phyloP scores from a whole-genome alignment of 2,797 vertebrate genomes.

The Smutsia gigantea region DNA sequence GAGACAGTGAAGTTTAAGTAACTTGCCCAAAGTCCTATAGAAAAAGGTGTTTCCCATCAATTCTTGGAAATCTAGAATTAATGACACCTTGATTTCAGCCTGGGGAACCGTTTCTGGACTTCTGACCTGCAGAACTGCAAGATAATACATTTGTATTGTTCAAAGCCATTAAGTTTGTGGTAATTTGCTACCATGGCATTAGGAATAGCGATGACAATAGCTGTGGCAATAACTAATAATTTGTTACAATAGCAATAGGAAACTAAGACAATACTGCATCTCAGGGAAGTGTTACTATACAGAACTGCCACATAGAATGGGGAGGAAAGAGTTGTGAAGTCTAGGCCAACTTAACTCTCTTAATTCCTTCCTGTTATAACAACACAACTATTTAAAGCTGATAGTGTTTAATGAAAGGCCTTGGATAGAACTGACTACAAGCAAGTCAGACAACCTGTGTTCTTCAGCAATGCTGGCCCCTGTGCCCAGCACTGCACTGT shows the following conservation, averaged over 20 bases:
- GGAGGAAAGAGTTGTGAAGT: background rate
- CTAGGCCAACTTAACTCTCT: background rate
- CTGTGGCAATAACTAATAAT: no score
- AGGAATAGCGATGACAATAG: no score
- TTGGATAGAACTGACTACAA: background rate
- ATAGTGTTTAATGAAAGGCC: background rate
- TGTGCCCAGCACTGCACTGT: background rate
- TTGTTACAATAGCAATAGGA: background rate
- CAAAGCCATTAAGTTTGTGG: background rate
- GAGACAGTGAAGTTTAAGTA: background rate
- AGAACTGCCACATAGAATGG: background rate
- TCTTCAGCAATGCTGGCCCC: background rate
- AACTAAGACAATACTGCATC: background rate
- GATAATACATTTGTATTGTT: background rate
- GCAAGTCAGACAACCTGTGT: background rate
- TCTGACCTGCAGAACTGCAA: background rate
- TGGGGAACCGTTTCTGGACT: background rate
- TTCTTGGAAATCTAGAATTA: background rate
- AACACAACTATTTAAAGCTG: background rate
- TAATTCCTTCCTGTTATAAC: background rate
- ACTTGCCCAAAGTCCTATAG: background rate
- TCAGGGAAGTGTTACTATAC: background rate
- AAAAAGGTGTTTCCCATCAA: background rate
- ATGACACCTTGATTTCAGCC: background rate
- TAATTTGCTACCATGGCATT: background rate